A percentile compares a stretch with the other conserved stretches of the same genome.
These are phyloP conservation scores for Monopterus albus DNA, from an alignment of 2,113 vertebrate species.

Conservation along the genomic window DNA sequence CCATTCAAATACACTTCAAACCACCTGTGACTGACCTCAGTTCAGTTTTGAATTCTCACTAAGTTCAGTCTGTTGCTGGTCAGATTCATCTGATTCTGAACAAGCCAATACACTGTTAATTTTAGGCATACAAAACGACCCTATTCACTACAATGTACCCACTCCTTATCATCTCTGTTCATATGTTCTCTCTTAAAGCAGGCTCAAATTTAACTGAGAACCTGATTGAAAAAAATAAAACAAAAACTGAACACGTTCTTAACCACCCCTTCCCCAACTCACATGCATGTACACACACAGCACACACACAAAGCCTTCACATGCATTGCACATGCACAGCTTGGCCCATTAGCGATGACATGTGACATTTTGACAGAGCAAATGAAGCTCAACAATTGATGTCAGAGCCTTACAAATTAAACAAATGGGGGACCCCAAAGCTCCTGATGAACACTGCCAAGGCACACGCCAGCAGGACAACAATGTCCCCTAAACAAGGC, in stretches of 20 bases:
- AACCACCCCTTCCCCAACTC: neutral
- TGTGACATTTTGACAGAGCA: slow-evolving; percentile 83
- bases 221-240: slow-evolving; percentile 4
- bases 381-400: slow-evolving; percentile 88
- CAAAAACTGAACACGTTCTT: slow-evolving; percentile 8
- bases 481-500: slow-evolving; percentile 47
- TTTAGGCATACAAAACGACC: neutral
- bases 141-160: neutral
- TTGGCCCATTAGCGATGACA: slow-evolving; percentile 83
- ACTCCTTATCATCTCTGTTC: neutral
- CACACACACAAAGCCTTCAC: slow-evolving; percentile 34
- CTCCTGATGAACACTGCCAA: slow-evolving; percentile 79
- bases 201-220: too few relatives aligned
- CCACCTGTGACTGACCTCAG: too few relatives aligned
- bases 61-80: too few relatives aligned
- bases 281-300: slow-evolving; percentile 23
- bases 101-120: too few relatives aligned
- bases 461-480: slow-evolving; percentile 79
- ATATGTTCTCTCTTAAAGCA: neutral
- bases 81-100: too few relatives aligned
- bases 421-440: slow-evolving; percentile 84
- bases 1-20: too few relatives aligned
- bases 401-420: slow-evolving; percentile 88
- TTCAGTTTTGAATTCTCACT: too few relatives aligned
- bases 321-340: slow-evolving; percentile 67